phyloP scores from a whole-genome alignment of 2,888 invertebrate species.

The Camptogramma bilineatum region DNA sequence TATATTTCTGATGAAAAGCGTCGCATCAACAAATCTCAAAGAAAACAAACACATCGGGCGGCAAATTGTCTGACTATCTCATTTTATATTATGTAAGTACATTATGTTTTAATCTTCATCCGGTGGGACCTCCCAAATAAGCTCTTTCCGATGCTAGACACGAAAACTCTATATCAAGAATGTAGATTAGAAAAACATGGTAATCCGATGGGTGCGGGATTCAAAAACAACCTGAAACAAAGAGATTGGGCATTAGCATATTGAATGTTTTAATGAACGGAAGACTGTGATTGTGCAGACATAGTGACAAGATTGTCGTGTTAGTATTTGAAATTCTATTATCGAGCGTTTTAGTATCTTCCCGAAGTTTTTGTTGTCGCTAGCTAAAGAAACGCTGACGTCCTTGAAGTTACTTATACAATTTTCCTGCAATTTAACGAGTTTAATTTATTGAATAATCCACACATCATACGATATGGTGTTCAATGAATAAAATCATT shows the following conservation, averaged over 20 bases:
- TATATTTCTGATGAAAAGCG: slow-evolving; percentile 11
- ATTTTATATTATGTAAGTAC: slow-evolving; percentile 56
- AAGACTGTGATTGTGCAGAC: slow-evolving; percentile 14
- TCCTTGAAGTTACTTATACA: too few species aligned
- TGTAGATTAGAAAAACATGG: slow-evolving; percentile 76
- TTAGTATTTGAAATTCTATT: slow-evolving; percentile 6
- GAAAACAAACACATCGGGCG: slow-evolving; percentile 59
- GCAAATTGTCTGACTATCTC: slow-evolving; percentile 72
- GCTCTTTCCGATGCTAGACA: slow-evolving; percentile 73
- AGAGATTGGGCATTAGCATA: slow-evolving; percentile 51
- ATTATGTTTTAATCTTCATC: slow-evolving; percentile 27
- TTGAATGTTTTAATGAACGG: slow-evolving; percentile 31
- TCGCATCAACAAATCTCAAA: slow-evolving; percentile 11
- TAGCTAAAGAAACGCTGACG: too few species aligned
- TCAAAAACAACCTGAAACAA: slow-evolving; percentile 61
- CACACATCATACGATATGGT: too few species aligned
- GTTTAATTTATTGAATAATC: too few species aligned
- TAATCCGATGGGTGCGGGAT: slow-evolving; percentile 55
- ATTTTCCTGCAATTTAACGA: too few species aligned
- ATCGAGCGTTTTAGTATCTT: too few species aligned
- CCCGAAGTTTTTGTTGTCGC: too few species aligned
- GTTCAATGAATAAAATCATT: too few species aligned
- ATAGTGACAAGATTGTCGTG: background rate
- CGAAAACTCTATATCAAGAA: slow-evolving; percentile 70
- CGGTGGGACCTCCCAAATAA: slow-evolving; percentile 51